Percentiles rank a stretch among this genome's conserved stretches.
phyloP scores from a whole-genome alignment of 2,113 vertebrate species.

The Ammodytes marinus region DNA sequence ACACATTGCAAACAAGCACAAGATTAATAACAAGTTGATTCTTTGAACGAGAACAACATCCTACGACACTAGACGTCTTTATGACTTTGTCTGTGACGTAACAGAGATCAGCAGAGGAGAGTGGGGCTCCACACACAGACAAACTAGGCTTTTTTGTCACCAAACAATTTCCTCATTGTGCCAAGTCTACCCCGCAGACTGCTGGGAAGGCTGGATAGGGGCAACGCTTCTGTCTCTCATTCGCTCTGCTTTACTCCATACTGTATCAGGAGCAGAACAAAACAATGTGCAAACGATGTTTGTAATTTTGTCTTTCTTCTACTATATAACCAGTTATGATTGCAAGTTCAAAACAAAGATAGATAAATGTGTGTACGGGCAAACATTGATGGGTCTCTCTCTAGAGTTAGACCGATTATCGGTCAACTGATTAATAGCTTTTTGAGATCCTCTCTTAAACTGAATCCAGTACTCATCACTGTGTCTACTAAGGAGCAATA shows the following conservation, averaged over 20 bases:
- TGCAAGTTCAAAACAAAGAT: neutral
- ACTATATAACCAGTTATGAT: neutral
- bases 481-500: too few species aligned
- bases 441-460: too few species aligned
- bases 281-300: neutral
- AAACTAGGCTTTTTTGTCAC: conserved; percentile 70
- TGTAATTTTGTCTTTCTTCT: neutral
- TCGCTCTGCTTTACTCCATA: conserved; percentile 4
- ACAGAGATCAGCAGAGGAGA: conserved; percentile 59
- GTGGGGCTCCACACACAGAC: conserved; percentile 42
- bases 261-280: conserved; percentile 6
- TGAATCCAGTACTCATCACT: too few species aligned
- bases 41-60: conserved; percentile 6
- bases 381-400: neutral
- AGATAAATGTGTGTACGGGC: neutral
- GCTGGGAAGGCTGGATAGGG: conserved; percentile 41
- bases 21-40: neutral
- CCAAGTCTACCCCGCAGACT: conserved; percentile 49
- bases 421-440: too few species aligned
- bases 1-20: neutral
- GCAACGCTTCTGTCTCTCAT: conserved; percentile 31
- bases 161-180: conserved; percentile 81
- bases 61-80: neutral
- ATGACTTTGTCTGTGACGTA: conserved; percentile 56
- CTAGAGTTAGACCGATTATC: too few species aligned